Evolutionary conservation across 1,140 invertebrate genomes (phyloP), one percentile per base, ranked within the genome.

Genomic region (Trichomalopsis sarcophagae): DNA sequence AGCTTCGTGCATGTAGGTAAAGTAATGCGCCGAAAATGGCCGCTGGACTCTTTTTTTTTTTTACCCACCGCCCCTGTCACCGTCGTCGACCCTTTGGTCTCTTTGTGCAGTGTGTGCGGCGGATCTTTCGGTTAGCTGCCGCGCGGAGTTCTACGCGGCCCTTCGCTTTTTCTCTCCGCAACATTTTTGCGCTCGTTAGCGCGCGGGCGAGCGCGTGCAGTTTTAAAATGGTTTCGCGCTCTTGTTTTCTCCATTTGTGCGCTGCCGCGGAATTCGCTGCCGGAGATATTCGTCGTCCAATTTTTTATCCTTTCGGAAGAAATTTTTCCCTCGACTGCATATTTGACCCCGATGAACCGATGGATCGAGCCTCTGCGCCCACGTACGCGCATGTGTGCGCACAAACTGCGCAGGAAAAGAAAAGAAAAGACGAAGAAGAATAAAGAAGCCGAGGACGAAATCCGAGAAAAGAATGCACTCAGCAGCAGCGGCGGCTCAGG

Each of bases 21-120:
- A 84, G 82, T 84, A 84, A 84, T 78, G 82, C 55, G 33, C 75
- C 73, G 23, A 82, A 75, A 68, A 76, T 76, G 73, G 68, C 44
- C 68, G 68, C 44, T 73, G 27, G 33, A 17, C 44, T 82, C 50
- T 62, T 62, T 62, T n/a, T 62, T 62, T n/a, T 62, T 33, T 75
- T 33, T 27, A 30, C 55, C n/a, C 11, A 62, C n/a, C 76, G 33
- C 14, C 13, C 73, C 11, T 77, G 47, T 14, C 17, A 21, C 17
- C 55, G 23, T 68, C 23, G 55, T 76, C 23, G 55, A 68, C n/a
- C 55, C 73, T 75, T 75, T 82, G 44, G 69, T 82, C 79, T 82
- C 80, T 82, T 74, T 82, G 68, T 62, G 33, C 33, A 36, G 33
- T 36, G 66, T 40, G 36, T 62, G 55, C 69, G 69, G 23, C 30